Evolutionary conservation across 2,113 vertebrate species (phyloP), one percentile per base, ranked within the genome.

Genomic region (Anguilla japonica): DNA sequence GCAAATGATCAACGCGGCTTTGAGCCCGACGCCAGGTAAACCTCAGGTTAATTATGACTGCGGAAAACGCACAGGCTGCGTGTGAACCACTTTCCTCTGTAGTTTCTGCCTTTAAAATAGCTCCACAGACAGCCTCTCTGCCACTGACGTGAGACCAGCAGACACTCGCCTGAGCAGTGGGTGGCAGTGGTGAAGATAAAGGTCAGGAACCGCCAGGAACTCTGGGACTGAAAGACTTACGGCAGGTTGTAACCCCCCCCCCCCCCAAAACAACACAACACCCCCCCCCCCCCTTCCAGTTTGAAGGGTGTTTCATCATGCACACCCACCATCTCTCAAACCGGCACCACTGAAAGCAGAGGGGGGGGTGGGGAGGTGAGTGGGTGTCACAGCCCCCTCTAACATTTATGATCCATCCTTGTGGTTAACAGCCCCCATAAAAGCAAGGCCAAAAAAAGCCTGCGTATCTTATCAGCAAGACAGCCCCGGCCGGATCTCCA

Each of bases 341-440:
- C 34, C 34, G 1, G 34, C 34, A 34, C 57, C 57, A 16, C 57
- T 18, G 18, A 7, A 60, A 18, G 57, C 57, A 60, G 57, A 15
- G 26, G 63, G 63, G 22, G 57, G 57, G 14, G 3, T 2, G 57
- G 43, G 43, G 43, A 46, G 34, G 34, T 34, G 34, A 34, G 34
- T 34, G 14, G 13, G 57, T 13, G 14, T 18, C 0, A 2, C 13
- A 18, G 18, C 34, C 57, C 26, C n/a, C 71, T 81, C 9, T 29
- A 29, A 41, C 40, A 50, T 18, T n/a, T 26, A 43, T 79, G 78
- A 89, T 22, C 81, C 85, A 79, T 82, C 87, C 11, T 29, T 67
- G 79, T 41, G 43, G 85, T 86, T 86, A 89, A 56, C 39, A 56
- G 84, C 34, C 88, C 80, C 53, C 86, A 87, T 87, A 89, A 39